phyloP scores from a whole-genome alignment of 2,113 vertebrate genomes.

The Miniopterus natalensis region DNA sequence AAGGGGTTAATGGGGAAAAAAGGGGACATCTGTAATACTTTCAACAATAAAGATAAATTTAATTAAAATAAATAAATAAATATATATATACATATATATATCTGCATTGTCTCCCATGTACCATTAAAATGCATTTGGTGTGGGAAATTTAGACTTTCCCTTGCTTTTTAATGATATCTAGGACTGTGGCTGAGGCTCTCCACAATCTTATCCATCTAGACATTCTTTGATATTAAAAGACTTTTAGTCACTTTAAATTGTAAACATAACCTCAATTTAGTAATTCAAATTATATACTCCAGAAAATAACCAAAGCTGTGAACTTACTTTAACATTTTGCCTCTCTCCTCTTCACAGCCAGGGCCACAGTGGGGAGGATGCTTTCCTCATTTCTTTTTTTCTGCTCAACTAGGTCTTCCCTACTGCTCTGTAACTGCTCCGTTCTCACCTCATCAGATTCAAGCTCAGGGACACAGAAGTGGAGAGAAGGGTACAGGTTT shows the following conservation, averaged over 20 bases:
- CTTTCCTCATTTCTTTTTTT: not conserved
- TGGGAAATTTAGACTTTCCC: not conserved
- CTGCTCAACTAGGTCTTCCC: not conserved
- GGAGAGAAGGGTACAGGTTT: not conserved
- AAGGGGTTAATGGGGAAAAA: no score
- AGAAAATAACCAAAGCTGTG: not conserved
- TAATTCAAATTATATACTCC: not conserved
- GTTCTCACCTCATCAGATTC: not conserved
- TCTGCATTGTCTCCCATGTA: not conserved
- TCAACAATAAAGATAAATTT: no score
- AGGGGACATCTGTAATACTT: no score
- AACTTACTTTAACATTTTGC: not conserved
- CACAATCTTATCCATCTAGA: not conserved
- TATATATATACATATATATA: no score
- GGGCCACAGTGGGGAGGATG: rapidly evolving
- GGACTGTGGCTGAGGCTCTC: not conserved
- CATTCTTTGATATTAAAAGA: not conserved
- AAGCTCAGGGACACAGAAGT: not conserved
- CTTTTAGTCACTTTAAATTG: not conserved
- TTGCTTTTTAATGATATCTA: not conserved
- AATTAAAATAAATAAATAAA: no score
- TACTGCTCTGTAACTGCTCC: not conserved
- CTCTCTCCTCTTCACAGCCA: not conserved
- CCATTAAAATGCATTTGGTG: not conserved
- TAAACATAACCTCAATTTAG: not conserved